phyloP scores from a whole-genome alignment of 2,888 invertebrate species.

The Hymenopus coronatus region DNA sequence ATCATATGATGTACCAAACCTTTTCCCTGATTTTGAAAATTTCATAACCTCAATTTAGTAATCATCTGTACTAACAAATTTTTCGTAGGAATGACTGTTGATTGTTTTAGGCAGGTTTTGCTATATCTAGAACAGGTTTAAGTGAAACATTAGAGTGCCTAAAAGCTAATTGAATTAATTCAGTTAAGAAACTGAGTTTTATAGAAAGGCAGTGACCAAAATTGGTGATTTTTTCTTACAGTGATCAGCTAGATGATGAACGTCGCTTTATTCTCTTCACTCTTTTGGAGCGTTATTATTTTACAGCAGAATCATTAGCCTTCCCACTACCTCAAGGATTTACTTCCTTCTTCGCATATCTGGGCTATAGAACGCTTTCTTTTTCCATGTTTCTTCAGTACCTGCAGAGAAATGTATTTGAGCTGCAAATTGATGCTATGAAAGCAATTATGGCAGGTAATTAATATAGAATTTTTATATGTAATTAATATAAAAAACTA shows the following conservation, averaged over 20 bases:
- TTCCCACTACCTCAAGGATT: slow-evolving; percentile 85
- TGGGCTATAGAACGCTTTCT: slow-evolving; percentile 75
- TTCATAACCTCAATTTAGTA: too few species aligned
- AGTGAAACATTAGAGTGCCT: too few species aligned
- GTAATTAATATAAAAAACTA: background rate
- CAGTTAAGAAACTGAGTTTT: too few species aligned
- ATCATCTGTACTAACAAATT: too few species aligned
- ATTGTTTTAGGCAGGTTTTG: too few species aligned
- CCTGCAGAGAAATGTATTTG: slow-evolving; percentile 78
- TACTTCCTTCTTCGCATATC: slow-evolving; percentile 82
- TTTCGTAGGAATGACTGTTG: too few species aligned
- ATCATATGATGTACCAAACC: too few species aligned
- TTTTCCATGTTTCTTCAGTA: slow-evolving; percentile 81
- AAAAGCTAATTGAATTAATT: too few species aligned
- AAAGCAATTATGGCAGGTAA: slow-evolving; percentile 77
- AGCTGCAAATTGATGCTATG: slow-evolving; percentile 83
- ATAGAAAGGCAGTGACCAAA: background rate
- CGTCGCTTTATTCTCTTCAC: slow-evolving; percentile 72
- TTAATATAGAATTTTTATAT: too few species aligned
- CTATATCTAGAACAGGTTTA: too few species aligned
- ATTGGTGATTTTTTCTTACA: slow-evolving; percentile 44
- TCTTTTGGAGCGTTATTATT: slow-evolving; percentile 75
- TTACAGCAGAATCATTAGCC: slow-evolving; percentile 74
- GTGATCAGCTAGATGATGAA: slow-evolving; percentile 69
- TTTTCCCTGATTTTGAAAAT: too few species aligned